Evolutionary conservation across 2,797 vertebrate genomes (phyloP).

Genomic region (Carapus acus): DNA sequence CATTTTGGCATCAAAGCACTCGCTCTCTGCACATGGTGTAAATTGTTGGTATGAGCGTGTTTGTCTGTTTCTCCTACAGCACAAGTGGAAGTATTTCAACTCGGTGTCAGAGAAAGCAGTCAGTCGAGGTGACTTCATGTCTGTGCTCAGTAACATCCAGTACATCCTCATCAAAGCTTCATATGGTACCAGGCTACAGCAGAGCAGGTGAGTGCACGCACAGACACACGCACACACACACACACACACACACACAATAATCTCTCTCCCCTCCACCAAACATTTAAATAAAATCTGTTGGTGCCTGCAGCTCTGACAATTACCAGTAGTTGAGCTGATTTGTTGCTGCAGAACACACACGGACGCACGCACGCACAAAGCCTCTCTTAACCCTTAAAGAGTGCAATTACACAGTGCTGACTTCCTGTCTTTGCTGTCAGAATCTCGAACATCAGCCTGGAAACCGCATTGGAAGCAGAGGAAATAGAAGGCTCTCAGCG

Average conservation of each 20-base stretch:
- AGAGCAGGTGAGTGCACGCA: constrained; percentile 81
- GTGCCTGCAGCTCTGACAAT: too few species aligned
- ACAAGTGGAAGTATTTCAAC: constrained; percentile 90
- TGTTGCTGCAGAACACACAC: too few species aligned
- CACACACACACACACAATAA: too few species aligned
- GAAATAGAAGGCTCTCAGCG: constrained; percentile 52
- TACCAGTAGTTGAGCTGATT: too few species aligned
- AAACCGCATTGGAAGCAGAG: constrained; percentile 71
- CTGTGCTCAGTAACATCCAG: constrained; percentile 81
- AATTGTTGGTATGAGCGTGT: background rate
- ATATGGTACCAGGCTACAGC: constrained; percentile 81
- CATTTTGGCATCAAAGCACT: too few species aligned
- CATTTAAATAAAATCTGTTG: too few species aligned
- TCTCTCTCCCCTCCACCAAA: too few species aligned
- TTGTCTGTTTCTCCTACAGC: constrained; percentile 64
- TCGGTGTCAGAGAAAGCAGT: constrained; percentile 82
- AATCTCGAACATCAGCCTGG: constrained; percentile 90
- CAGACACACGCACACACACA: constrained; percentile 1
- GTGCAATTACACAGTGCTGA: too few species aligned
- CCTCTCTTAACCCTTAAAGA: too few species aligned
- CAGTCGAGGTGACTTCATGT: constrained; percentile 84
- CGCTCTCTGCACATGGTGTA: too few species aligned
- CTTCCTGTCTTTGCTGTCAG: constrained; percentile 62
- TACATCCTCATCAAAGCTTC: constrained; percentile 88
- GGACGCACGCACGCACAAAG: too few species aligned